These are phyloP conservation scores for Denticeps clupeoides DNA, from an alignment of 2,797 vertebrate species.

Conservation along the genomic window DNA sequence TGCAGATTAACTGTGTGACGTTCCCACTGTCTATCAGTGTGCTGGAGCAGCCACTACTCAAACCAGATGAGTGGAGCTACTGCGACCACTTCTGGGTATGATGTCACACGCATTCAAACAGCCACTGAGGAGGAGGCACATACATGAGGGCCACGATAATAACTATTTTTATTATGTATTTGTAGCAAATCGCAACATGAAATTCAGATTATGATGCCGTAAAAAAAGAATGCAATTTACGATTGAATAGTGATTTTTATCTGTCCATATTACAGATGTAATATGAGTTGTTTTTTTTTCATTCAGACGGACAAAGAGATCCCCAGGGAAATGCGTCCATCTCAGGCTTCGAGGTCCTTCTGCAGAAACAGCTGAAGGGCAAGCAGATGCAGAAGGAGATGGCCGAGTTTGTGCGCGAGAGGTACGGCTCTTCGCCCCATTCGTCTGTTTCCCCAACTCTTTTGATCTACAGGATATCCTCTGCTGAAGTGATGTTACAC, in stretches of 20 bases:
- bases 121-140: conserved; percentile 29
- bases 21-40: conserved; percentile 77
- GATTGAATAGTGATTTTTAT: too few species aligned
- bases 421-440: too few species aligned
- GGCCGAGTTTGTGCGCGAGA: conserved; percentile 92
- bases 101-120: conserved; percentile 32
- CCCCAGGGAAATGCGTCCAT: conserved; percentile 76
- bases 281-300: too few species aligned
- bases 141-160: too few species aligned
- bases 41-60: conserved; percentile 88
- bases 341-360: conserved; percentile 87
- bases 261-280: too few species aligned
- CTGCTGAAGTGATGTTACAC: too few species aligned
- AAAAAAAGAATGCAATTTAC: too few species aligned
- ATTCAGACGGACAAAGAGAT: conserved; percentile 85
- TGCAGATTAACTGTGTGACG: conserved; percentile 88
- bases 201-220: too few species aligned
- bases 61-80: conserved; percentile 95
- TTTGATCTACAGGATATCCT: too few species aligned
- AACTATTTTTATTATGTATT: too few species aligned
- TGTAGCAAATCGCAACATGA: too few species aligned
- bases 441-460: too few species aligned
- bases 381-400: conserved; percentile 99
- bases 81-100: conserved; percentile 99
- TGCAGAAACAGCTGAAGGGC: conserved; percentile 94